A percentile compares a stretch with the other conserved stretches of the same genome.
Evolutionary conservation across 1,140 invertebrate species (phyloP).

Genomic region (Neodiprion pinetum): DNA sequence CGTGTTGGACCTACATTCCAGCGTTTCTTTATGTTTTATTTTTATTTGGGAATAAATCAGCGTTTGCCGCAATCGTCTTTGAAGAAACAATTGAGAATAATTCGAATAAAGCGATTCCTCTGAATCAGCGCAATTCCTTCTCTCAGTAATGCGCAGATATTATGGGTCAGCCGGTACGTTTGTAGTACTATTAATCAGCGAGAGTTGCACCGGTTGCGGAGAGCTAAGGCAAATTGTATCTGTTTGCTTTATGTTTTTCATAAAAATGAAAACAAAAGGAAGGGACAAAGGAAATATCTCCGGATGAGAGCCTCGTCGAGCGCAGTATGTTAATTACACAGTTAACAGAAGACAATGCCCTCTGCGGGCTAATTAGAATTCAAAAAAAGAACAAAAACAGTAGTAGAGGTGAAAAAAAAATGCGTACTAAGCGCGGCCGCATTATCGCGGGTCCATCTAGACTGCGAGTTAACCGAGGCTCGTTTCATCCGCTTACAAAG

Average conservation of each 20-base stretch:
- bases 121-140: not conserved
- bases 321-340: constrained; percentile 16
- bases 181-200: too few species aligned
- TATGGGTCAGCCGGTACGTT: too few species aligned
- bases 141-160: too few species aligned
- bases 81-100: too few species aligned
- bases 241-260: constrained; percentile 6
- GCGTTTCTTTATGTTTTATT: too few species aligned
- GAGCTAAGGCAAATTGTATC: not conserved
- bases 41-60: too few species aligned
- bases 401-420: not conserved
- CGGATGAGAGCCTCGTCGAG: constrained; percentile 10
- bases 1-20: too few species aligned
- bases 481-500: not conserved
- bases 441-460: constrained; percentile 15
- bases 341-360: constrained; percentile 15
- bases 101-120: not conserved
- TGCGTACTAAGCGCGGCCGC: not conserved
- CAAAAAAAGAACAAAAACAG: not conserved
- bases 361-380: constrained; percentile 13
- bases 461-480: not conserved
- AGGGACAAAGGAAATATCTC: constrained; percentile 10
- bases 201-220: too few species aligned
- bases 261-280: constrained; percentile 3
- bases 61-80: too few species aligned